These are phyloP conservation scores for Tokudaia muenninki DNA, from an alignment of 2,797 vertebrate genomes.

Conservation along the genomic window DNA sequence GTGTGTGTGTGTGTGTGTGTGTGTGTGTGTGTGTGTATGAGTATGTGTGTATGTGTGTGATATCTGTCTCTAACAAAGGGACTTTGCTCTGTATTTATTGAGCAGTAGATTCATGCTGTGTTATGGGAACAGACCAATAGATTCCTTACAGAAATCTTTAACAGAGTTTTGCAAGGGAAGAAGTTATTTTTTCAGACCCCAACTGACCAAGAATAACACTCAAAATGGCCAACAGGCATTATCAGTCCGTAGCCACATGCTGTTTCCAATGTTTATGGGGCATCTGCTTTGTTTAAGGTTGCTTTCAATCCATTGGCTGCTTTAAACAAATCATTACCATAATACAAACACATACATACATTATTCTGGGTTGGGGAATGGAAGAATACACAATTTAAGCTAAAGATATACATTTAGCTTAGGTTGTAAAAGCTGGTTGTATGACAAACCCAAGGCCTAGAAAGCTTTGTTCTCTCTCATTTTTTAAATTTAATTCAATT, in stretches of 20 bases:
- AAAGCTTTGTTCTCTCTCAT: neutral
- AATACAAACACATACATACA: neutral
- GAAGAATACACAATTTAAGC: neutral
- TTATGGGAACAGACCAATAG: too few species aligned
- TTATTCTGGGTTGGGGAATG: neutral
- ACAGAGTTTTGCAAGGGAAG: neutral
- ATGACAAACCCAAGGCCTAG: neutral
- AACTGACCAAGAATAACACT: neutral
- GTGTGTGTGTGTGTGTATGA: neutral
- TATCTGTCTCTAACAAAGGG: neutral
- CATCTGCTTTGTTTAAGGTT: neutral
- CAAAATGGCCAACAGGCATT: neutral
- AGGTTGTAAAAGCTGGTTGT: neutral
- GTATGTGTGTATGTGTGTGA: neutral
- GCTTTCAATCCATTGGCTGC: neutral
- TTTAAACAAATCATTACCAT: neutral
- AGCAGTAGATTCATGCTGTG: neutral
- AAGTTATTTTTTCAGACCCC: neutral
- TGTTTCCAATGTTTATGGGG: neutral
- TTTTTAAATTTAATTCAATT: too few species aligned
- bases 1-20: neutral
- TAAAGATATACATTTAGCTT: neutral
- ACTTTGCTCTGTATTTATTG: neutral
- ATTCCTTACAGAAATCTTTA: neutral
- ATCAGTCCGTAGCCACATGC: neutral